Conservation (phyloP, 53 echinoderm and acorn worm species). For the Echinarachnius parma region DNA sequence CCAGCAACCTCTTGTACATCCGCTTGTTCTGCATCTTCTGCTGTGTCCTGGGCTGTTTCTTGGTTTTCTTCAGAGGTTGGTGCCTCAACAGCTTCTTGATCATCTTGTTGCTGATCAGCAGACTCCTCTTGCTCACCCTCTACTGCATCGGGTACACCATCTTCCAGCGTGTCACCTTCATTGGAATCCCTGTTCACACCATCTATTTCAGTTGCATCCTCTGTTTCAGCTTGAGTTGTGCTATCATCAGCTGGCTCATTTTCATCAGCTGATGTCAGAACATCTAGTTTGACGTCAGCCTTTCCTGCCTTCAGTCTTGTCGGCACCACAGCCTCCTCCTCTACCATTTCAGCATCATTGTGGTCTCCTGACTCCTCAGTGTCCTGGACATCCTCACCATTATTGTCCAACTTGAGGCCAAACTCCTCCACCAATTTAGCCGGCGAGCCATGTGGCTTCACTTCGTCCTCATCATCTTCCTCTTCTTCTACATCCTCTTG, state of each 20-base stretch:
- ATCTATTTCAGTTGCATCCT: neutral
- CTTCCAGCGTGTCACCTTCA: neutral
- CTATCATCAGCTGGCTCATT: neutral
- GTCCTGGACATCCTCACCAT: constrained; percentile 1
- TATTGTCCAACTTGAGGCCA: constrained; percentile 10
- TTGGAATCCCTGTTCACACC: neutral
- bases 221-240: neutral
- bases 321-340: constrained; percentile 16
- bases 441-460: neutral
- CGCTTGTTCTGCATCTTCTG: neutral
- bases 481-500: neutral
- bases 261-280: neutral
- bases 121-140: neutral
- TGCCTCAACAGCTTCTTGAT: constrained; percentile 2
- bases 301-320: constrained; percentile 12
- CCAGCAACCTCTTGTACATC: neutral
- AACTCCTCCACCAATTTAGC: constrained; percentile 27
- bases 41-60: neutral
- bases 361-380: neutral
- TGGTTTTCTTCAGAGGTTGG: constrained; percentile 1
- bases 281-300: constrained; percentile 1
- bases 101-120: neutral
- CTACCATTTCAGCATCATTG: constrained; percentile 3
- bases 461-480: constrained; percentile 3
- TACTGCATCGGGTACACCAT: neutral